Evolutionary conservation across 1,140 invertebrate genomes (phyloP), one percentile per base, ranked within the genome.

Genomic region (Triops cancriformis): DNA sequence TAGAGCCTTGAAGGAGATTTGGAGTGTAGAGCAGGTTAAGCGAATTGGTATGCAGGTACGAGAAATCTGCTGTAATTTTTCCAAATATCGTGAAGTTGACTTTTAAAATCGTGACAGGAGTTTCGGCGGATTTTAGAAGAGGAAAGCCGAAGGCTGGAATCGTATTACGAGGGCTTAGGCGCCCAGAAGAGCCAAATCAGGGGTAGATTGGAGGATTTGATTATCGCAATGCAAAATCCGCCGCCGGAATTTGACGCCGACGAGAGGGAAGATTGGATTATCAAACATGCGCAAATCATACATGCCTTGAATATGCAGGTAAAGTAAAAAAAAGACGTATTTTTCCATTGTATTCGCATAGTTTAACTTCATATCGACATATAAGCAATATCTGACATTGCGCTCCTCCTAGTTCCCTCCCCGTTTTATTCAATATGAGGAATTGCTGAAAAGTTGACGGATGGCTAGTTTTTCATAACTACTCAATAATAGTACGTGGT

Each of bases 121-220:
- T 64, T 2, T 37, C 31, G 51, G 51, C 51, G 3, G 3, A 64
- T 64, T 64, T 64, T 64, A 14, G 51, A 23, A 18, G 51, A 64
- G n/a, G 51, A 64, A 64, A 4, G 51, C 18, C 14, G 51, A 23
- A 64, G 51, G 14, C n/a, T 64, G 51, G 51, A 64, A 64, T 64
- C 51, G 51, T 64, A 64, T 64, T 64, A 64, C 51, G 51, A 64
- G 18, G 51, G 51, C 51, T 64, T 64, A 23, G 23, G 51, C 51
- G 51, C 51, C 51, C 51, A 64, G 14, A 64, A 64, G 51, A 64
- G 51, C 51, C 51, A 64, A 64, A 64, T 64, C 51, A 64, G 23
- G 51, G 51, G 51, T 23, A 64, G 51, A 64, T 64, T 64, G 51
- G 51, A 64, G 51, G 51, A 64, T 64, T 64, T 64, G 51, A 64